These are phyloP conservation scores for Nomada goodeniana DNA, from an alignment of 2,888 invertebrate species.

Conservation along the genomic window DNA sequence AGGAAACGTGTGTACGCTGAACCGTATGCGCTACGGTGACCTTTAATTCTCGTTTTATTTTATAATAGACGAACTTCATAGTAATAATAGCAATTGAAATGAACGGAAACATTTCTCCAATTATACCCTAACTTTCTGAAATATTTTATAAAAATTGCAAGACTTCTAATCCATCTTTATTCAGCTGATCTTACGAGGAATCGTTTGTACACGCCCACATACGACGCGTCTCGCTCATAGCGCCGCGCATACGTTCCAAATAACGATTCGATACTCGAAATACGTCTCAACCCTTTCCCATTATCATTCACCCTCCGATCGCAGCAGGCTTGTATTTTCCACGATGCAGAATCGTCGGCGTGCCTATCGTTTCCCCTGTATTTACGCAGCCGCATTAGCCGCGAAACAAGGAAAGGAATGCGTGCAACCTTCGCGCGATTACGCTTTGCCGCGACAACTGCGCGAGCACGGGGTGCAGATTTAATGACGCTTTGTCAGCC, in stretches of 20 bases:
- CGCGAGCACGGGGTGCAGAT: constrained; percentile 10
- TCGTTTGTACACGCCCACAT: too few relatives aligned
- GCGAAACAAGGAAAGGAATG: constrained; percentile 39
- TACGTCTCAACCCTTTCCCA: neutral
- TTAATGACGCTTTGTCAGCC: constrained; percentile 40
- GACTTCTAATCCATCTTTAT: too few relatives aligned
- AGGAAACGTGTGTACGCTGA: neutral
- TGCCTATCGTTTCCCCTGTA: constrained; percentile 45
- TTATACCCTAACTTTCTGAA: too few relatives aligned
- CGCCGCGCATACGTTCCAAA: constrained; percentile 24
- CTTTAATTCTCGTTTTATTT: too few relatives aligned
- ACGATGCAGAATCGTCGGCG: constrained; percentile 1
- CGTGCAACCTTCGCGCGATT: constrained; percentile 25
- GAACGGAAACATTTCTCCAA: too few relatives aligned
- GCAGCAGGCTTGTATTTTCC: constrained; percentile 32
- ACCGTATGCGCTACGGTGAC: too few relatives aligned
- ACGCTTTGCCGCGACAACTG: constrained; percentile 13
- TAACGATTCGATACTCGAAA: constrained; percentile 37
- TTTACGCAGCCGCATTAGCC: constrained; percentile 47
- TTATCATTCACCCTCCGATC: neutral
- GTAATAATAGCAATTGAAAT: too few relatives aligned
- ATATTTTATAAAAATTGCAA: too few relatives aligned
- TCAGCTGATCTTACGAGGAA: too few relatives aligned
- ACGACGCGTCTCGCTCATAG: too few relatives aligned
- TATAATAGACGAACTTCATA: too few relatives aligned